These are phyloP conservation scores for Scolopax bukidnonensis DNA, from an alignment of 2,797 vertebrate genomes.

Conservation along the genomic window DNA sequence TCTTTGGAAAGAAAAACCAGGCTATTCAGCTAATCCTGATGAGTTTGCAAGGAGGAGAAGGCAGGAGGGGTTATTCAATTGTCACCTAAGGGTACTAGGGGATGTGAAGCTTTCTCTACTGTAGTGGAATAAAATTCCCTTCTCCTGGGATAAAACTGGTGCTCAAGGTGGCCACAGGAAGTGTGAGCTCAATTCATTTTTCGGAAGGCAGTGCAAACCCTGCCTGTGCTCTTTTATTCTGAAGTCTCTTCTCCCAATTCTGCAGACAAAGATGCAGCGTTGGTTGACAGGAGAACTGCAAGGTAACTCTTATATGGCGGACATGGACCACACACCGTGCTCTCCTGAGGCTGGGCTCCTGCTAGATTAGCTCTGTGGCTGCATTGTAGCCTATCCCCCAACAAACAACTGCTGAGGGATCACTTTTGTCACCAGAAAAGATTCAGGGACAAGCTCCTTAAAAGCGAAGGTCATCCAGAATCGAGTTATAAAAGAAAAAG, in stretches of 20 bases:
- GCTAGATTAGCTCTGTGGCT: not conserved
- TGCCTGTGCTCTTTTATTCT: not conserved
- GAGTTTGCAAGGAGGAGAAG: not conserved
- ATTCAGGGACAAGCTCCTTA: not conserved
- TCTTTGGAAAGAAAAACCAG: not conserved
- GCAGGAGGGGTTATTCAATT: not conserved
- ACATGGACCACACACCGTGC: not conserved
- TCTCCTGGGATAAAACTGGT: not conserved
- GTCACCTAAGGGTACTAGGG: not conserved
- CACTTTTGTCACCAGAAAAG: not conserved
- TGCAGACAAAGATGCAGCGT: fast-evolving
- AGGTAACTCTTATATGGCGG: not conserved
- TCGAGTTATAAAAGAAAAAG: not conserved
- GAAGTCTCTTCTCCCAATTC: not conserved
- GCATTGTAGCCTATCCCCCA: not conserved
- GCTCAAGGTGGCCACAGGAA: not conserved
- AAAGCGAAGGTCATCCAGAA: not conserved
- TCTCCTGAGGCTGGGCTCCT: not conserved
- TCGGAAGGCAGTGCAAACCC: not conserved
- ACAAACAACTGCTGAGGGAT: not conserved
- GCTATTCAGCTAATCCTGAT: not conserved
- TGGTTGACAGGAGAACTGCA: too few relatives aligned
- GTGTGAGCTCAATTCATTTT: not conserved
- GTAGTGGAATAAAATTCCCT: not conserved
- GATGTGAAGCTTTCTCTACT: not conserved